Conservation (phyloP, 2,113 vertebrate species). For the Ophiodon elongatus region DNA sequence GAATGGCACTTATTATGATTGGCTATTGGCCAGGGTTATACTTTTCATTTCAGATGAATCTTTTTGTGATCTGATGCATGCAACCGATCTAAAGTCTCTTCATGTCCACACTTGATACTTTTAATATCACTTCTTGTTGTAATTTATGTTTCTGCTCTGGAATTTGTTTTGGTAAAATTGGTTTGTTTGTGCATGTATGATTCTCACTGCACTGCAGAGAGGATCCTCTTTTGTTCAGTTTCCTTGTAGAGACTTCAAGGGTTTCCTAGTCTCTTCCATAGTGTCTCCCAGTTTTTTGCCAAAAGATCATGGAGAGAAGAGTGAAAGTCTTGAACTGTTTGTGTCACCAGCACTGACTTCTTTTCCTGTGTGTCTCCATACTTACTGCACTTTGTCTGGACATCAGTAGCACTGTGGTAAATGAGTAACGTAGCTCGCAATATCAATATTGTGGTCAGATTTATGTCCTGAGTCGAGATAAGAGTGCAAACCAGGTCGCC, state of each 20-base stretch:
- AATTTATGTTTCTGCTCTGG: not conserved
- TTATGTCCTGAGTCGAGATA: slow-evolving; percentile 17
- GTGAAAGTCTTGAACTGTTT: slow-evolving; percentile 30
- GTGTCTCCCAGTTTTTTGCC: slow-evolving; percentile 6
- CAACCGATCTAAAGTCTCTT: not conserved
- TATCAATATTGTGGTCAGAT: slow-evolving; percentile 24
- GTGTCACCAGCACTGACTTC: not conserved
- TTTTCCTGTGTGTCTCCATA: not conserved
- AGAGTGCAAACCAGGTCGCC: slow-evolving; percentile 6
- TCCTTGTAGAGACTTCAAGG: not conserved
- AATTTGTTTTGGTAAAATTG: not conserved
- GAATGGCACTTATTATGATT: not conserved
- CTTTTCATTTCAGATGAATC: not conserved
- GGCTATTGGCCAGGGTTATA: not conserved
- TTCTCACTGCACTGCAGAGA: not conserved
- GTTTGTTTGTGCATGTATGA: not conserved
- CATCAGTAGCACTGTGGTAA: not conserved
- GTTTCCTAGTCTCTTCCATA: not conserved
- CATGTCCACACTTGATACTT: not conserved
- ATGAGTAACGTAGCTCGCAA: slow-evolving; percentile 6
- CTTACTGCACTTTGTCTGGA: not conserved
- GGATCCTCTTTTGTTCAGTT: not conserved
- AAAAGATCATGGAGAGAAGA: not conserved
- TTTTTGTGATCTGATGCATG: not conserved
- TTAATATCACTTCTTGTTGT: not conserved